Base-by-base conservation (phyloP, 2,113 vertebrate genomes). In the Perccottus glenii region DNA sequence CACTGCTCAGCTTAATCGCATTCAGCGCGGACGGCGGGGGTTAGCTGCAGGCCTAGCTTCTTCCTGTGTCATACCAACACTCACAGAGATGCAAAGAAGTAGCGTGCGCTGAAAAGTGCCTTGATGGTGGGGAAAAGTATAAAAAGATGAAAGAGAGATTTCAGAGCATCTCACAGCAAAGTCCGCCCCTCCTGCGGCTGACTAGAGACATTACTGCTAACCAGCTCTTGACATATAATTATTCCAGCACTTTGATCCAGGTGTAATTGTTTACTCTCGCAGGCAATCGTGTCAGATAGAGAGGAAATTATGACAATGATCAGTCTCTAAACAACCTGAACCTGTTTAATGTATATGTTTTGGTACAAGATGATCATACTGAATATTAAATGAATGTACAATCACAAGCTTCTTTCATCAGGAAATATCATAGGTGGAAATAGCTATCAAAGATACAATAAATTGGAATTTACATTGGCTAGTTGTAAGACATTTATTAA, bases 1-100 rank as follows among this genome's bases (percentile, higher is more conserved):
- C 87, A 91, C 86, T 85, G 77, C 83, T 85, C 70, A 71, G 74
- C 46, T 88, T 91, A 92, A 92, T 90, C 88, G 77, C 84, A 86
- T 91, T 90, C 85, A 72, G 73, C 64, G 85, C 64, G 88, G 87
- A 85, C 70, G 70, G 63, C 80, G 70, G 78, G 52, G 76, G 69
- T 78, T 83, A 64, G 84, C 89, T 84, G 74, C 81, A 81, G 86
- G 84, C 73, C 75, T 75, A 27, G 77, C 79, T 81, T 78, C 75
- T 76, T 81, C 84, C 64, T 80, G 82, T 85, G 85, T 81, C 87
- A 85, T 79, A 82, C 67, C 73, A 68, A 60, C 73, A 77, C n/a
- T 71, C 58, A 44, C 53, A 56, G 65, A 71, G 79, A 77, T 63
- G 60, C 66, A 60, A 44, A 57, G 61, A 64, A 60, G 72, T 56